Conservation (phyloP, 1,140 invertebrate species). For the Diorhabda sublineata region DNA sequence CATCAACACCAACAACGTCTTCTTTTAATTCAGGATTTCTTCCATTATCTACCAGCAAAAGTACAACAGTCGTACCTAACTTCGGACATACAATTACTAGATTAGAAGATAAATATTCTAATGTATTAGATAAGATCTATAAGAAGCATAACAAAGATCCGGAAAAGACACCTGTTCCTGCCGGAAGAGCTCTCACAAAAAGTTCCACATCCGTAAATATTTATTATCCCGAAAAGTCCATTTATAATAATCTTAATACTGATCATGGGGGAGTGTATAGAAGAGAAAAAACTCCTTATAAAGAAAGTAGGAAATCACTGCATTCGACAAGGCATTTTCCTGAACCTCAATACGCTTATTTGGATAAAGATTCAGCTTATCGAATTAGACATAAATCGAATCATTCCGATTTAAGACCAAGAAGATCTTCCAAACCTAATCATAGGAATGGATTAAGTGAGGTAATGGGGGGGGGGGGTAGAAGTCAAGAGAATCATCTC, state of each 20-base stretch:
- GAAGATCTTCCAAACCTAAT: conserved; percentile 45
- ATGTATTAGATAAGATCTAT: conserved; percentile 64
- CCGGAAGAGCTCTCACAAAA: conserved; percentile 48
- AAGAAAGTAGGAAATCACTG: conserved; percentile 35
- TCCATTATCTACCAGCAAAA: conserved; percentile 43
- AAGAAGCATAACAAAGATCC: conserved; percentile 52
- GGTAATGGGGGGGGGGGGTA: conserved; percentile 16
- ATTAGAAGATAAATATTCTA: conserved; percentile 70
- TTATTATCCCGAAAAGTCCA: conserved; percentile 61
- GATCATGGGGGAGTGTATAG: conserved; percentile 17
- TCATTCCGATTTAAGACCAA: conserved; percentile 45
- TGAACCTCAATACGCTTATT: conserved; percentile 39
- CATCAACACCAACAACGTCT: conserved; percentile 18
- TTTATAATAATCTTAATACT: conserved; percentile 54
- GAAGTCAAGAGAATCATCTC: too few relatives aligned
- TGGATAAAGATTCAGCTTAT: conserved; percentile 40
- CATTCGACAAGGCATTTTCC: conserved; percentile 33
- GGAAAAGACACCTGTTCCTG: conserved; percentile 64
- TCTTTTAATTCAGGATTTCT: conserved; percentile 16
- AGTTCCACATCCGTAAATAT: conserved; percentile 58
- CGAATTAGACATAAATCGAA: conserved; percentile 40
- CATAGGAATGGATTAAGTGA: conserved; percentile 51
- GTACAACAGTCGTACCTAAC: conserved; percentile 45
- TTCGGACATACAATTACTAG: conserved; percentile 55
- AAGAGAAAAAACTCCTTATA: conserved; percentile 59